Base-by-base conservation (phyloP, 2,113 vertebrate genomes). In the Cygnus buccinator region DNA sequence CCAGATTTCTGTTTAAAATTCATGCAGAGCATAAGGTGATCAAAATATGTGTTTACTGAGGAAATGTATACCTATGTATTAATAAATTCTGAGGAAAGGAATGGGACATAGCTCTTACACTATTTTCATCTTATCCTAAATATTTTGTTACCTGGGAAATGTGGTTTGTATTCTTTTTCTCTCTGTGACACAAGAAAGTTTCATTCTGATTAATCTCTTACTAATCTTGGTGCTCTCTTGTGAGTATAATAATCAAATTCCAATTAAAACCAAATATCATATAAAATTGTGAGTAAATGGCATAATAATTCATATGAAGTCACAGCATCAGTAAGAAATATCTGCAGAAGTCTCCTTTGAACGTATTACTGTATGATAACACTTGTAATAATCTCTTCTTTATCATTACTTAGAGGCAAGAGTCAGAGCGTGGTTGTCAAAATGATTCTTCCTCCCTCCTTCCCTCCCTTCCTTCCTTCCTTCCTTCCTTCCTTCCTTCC, bases 261-360 rank as follows among this genome's bases (percentile, higher is more conserved):
- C 48, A 79, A 80, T 88, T 86, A 68, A 92, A 95, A 88, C 67
- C 44, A 78, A 90, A 61, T n/a, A 10, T 61, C 4, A 33, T 50
- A n/a, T 85, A 82, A 74, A 71, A 20, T 20, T 48, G 22, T 66
- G 8, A 1, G 2, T 78, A 75, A 65, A 43, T 10, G 61, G 46
- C 55, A 16, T 65, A 63, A 37, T 77, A 82, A 68, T 10, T 78
- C 37, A 87, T 10, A 70, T 22, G 44, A 81, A 91, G 6, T 3
- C 12, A 59, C 14, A 59, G 2, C 6, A 59, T 10, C 11, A 12
- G 29, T 54, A 84, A 76, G 39, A 84, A 72, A 26, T 81, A 71
- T 33, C 11, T 74, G 21, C 41, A 66, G 3, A 81, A 43, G 16
- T 8, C 28, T 73, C 5, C 25, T 70, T 39, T 55, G 10, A 65